A percentile compares a stretch with the other conserved stretches of the same genome.
These are phyloP conservation scores for Metaphire vulgaris DNA, from an alignment of 1,140 invertebrate species.

Conservation along the genomic window DNA sequence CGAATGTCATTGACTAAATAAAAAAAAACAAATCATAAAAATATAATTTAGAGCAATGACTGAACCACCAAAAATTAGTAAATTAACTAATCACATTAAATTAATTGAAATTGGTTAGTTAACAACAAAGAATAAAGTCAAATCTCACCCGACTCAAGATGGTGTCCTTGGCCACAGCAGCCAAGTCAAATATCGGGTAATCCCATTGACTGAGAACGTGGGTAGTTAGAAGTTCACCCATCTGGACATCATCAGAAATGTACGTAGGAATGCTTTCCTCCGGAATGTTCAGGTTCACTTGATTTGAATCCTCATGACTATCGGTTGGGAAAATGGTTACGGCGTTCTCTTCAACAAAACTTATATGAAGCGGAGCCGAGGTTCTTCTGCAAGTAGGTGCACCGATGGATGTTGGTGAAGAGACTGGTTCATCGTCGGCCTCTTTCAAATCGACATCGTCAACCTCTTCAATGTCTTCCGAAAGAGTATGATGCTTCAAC, in stretches of 20 bases:
- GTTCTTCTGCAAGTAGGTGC: background rate
- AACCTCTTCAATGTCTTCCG: background rate
- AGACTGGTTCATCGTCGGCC: background rate
- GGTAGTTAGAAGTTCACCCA: constrained; percentile 35
- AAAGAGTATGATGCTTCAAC: background rate
- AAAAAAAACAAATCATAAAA: no score
- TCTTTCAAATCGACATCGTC: background rate
- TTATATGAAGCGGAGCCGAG: background rate
- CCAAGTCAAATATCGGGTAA: constrained; percentile 60
- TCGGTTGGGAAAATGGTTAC: background rate
- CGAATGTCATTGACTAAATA: no score
- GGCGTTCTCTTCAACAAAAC: background rate
- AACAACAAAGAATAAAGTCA: no score
- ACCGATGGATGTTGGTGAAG: background rate
- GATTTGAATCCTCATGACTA: background rate
- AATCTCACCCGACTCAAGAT: constrained; percentile 58
- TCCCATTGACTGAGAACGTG: constrained; percentile 51
- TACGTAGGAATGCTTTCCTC: background rate
- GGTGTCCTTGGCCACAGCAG: constrained; percentile 47
- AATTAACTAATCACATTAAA: no score
- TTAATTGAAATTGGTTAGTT: no score
- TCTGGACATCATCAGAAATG: background rate
- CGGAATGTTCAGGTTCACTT: background rate
- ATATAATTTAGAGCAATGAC: no score
- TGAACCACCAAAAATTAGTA: no score